These are phyloP conservation scores for Dendroctonus valens DNA, from an alignment of 1,140 invertebrate genomes.

Conservation along the genomic window DNA sequence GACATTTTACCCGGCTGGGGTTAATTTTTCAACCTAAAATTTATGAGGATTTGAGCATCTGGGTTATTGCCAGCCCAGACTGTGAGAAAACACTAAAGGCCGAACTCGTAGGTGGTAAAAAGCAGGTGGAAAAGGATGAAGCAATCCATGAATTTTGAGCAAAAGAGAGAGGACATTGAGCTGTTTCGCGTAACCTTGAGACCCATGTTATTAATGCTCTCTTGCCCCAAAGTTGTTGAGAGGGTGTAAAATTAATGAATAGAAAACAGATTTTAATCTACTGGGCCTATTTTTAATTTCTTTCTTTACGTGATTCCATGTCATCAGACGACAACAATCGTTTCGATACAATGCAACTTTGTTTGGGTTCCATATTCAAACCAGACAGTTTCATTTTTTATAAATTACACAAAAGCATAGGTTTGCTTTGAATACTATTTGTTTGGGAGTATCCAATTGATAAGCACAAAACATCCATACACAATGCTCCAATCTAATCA, in stretches of 20 bases:
- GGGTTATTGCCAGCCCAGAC: constrained; percentile 28
- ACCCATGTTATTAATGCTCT: constrained; percentile 17
- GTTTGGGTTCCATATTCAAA: constrained; percentile 1
- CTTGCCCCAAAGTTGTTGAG: constrained; percentile 21
- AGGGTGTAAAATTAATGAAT: constrained; percentile 31
- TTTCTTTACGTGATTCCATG: constrained; percentile 20
- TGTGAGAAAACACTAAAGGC: constrained; percentile 30
- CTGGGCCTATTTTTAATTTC: constrained; percentile 22
- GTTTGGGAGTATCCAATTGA: no score
- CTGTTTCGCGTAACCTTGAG: constrained; percentile 19
- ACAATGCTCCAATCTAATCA: no score
- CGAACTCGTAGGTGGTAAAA: constrained; percentile 23
- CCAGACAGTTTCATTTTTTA: no score
- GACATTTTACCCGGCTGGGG: constrained; percentile 25
- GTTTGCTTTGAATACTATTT: no score
- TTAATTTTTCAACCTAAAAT: constrained; percentile 33
- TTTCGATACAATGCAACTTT: constrained; percentile 20
- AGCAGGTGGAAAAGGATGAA: constrained; percentile 25
- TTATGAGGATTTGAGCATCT: constrained; percentile 33
- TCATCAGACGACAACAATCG: neutral
- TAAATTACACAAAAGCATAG: no score
- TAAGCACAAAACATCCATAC: no score
- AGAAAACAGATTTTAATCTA: constrained; percentile 31
- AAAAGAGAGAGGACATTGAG: constrained; percentile 18
- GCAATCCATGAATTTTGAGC: neutral